A percentile compares a stretch with the other conserved stretches of the same genome.
Conservation (phyloP, 2,888 invertebrate species). For the Podotricha telesiphe region DNA sequence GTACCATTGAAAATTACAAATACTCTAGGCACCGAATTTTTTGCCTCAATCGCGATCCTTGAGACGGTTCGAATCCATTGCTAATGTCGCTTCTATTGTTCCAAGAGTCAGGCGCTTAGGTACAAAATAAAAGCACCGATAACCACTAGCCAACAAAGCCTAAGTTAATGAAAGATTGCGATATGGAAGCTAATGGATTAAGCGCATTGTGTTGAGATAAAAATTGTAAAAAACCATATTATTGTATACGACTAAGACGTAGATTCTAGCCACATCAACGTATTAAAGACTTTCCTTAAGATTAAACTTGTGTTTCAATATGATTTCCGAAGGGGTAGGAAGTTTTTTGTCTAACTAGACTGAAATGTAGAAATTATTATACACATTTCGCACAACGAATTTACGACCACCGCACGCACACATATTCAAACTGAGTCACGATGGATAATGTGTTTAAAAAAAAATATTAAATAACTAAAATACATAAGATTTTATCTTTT, state of each 20-base stretch:
- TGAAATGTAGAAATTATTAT: too few relatives aligned
- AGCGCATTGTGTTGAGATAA: slow-evolving; percentile 18
- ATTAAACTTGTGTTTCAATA: background rate
- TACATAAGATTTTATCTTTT: too few relatives aligned
- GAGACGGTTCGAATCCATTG: slow-evolving; percentile 58
- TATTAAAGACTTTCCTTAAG: background rate
- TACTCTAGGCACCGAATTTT: slow-evolving; percentile 41
- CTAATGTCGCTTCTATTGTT: slow-evolving; percentile 62
- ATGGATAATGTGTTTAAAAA: too few relatives aligned
- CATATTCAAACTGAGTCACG: too few relatives aligned
- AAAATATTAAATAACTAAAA: too few relatives aligned
- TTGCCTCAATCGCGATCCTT: slow-evolving; percentile 49
- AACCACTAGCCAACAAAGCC: slow-evolving; percentile 51
- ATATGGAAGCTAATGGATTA: slow-evolving; percentile 41
- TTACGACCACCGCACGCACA: too few relatives aligned
- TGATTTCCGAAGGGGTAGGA: too few relatives aligned
- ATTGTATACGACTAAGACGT: background rate
- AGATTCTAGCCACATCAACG: background rate
- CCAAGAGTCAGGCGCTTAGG: slow-evolving; percentile 41
- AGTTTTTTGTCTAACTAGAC: too few relatives aligned
- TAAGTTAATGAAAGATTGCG: slow-evolving; percentile 47
- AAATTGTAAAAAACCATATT: background rate
- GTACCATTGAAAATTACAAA: background rate
- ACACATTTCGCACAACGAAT: too few relatives aligned
- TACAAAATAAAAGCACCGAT: slow-evolving; percentile 43